Percentiles rank a stretch among this genome's conserved stretches.
Conservation (phyloP, 2,113 vertebrate genomes). For the Dermatemys mawii region DNA sequence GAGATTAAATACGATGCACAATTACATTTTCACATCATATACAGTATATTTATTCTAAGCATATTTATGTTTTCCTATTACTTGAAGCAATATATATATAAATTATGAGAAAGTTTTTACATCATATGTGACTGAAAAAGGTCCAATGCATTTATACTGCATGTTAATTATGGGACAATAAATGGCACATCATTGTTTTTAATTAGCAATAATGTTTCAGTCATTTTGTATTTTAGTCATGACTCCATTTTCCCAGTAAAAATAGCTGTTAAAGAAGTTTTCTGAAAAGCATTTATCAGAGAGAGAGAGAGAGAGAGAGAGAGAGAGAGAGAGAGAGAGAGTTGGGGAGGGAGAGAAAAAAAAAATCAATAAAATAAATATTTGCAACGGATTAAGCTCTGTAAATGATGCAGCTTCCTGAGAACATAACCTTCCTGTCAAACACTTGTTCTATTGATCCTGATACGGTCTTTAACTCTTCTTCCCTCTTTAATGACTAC, state of each 20-base stretch:
- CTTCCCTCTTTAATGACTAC: not conserved
- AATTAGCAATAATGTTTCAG: not conserved
- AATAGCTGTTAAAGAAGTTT: not conserved
- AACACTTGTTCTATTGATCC: slow-evolving; percentile 47
- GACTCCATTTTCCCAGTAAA: not conserved
- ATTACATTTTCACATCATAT: not conserved
- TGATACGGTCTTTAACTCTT: slow-evolving; percentile 10
- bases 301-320: slow-evolving; percentile 31
- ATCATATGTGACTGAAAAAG: accelerated
- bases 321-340: not conserved
- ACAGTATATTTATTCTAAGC: not conserved
- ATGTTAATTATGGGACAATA: not conserved
- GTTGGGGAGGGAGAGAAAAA: not conserved
- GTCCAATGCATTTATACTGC: not conserved
- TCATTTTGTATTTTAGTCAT: slow-evolving; percentile 22
- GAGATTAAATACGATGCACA: not conserved
- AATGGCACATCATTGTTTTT: not conserved
- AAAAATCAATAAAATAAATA: slow-evolving; percentile 74
- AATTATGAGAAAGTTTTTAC: not conserved
- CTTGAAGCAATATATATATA: not conserved
- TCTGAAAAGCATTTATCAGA: slow-evolving; percentile 20
- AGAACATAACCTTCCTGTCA: slow-evolving; percentile 46
- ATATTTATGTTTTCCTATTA: slow-evolving; percentile 4
- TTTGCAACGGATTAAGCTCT: slow-evolving; percentile 65
- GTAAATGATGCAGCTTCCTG: slow-evolving; percentile 58